Percentiles rank a stretch among this genome's conserved stretches.
phyloP scores from a whole-genome alignment of 1,140 invertebrate species.

The Bombus difficillimus region DNA sequence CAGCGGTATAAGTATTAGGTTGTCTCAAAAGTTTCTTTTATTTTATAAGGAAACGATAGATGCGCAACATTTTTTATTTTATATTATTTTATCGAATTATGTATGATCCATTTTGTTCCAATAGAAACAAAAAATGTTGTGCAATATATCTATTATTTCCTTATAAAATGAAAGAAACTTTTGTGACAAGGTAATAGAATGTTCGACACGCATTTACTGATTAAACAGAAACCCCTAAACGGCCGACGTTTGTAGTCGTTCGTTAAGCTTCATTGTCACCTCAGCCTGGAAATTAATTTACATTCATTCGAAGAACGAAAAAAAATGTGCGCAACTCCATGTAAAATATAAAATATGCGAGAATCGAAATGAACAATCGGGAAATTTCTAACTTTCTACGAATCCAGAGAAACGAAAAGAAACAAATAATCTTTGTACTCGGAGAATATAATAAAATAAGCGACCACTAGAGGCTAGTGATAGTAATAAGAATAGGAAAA shows the following conservation, averaged over 20 bases:
- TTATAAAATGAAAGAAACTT: background rate
- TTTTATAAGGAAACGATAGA: too few species aligned
- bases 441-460: background rate
- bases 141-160: too few species aligned
- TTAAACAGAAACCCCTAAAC: background rate
- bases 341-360: background rate
- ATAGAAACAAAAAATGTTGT: too few species aligned
- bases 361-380: background rate
- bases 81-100: too few species aligned
- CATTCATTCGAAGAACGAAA: background rate
- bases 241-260: background rate
- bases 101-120: too few species aligned
- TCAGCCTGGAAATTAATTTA: background rate
- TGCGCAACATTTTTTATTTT: too few species aligned
- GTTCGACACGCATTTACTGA: background rate
- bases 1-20: background rate
- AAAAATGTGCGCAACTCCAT: background rate
- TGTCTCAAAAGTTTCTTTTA: too few species aligned
- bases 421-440: conserved; percentile 15
- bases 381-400: conserved; percentile 9
- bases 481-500: conserved; percentile 20
- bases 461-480: conserved; percentile 37
- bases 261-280: background rate
- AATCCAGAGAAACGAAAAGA: background rate
- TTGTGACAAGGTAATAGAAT: background rate